Evolutionary conservation across 2,797 vertebrate genomes (phyloP).

Genomic region (Harpagifer antarcticus): DNA sequence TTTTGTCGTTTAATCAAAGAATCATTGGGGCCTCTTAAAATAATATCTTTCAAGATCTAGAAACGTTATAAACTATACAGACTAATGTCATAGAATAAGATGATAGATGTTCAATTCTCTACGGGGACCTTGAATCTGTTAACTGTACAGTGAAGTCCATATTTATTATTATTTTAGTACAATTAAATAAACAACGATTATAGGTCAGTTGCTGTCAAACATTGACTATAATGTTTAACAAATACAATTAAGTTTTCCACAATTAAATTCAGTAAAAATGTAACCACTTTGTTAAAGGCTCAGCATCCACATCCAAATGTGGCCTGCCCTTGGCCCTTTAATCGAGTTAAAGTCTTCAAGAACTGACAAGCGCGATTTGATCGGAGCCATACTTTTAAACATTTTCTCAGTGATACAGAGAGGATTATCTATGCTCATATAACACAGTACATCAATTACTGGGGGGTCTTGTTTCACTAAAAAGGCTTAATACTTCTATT

Average conservation of each 20-base stretch:
- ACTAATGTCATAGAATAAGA: neutral
- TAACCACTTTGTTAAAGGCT: slow-evolving; percentile 5
- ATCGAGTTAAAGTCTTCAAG: slow-evolving; percentile 34
- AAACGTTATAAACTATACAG: neutral
- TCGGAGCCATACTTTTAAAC: slow-evolving; percentile 26
- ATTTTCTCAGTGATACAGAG: slow-evolving; percentile 22
- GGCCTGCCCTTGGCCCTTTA: slow-evolving; percentile 28
- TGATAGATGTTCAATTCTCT: neutral
- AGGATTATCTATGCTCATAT: slow-evolving; percentile 41
- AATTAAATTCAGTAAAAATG: slow-evolving; percentile 17
- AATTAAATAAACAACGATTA: slow-evolving; percentile 7
- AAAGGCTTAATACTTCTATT: neutral
- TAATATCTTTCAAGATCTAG: neutral
- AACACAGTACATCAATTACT: slow-evolving; percentile 17
- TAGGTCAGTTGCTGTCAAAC: neutral
- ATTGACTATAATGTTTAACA: slow-evolving; percentile 11
- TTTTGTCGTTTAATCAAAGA: no score
- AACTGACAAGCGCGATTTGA: slow-evolving; percentile 44
- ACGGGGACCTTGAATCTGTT: neutral
- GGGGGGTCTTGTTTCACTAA: slow-evolving; percentile 4
- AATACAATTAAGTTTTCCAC: slow-evolving; percentile 4
- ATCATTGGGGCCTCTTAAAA: neutral
- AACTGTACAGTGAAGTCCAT: neutral
- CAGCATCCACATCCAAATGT: neutral
- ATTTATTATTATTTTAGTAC: neutral